Base-by-base conservation (phyloP, 1,140 invertebrate species). In the Drosophila grimshawi region DNA sequence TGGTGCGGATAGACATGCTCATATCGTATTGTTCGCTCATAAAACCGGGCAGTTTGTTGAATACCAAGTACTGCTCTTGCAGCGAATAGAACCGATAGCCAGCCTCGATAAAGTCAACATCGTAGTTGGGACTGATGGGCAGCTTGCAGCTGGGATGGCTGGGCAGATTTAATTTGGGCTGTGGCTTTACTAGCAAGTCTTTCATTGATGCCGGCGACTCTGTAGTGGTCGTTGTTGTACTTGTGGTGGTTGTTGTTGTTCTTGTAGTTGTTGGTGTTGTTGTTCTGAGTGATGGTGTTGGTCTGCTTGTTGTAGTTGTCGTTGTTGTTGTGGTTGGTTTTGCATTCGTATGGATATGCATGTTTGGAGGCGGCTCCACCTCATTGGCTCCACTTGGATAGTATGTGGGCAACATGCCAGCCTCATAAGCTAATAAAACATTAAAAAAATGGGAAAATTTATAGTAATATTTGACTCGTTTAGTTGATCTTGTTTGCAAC, bases 1-100 rank as follows among this genome's bases (percentile, higher is more conserved):
- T 94, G 0, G 98, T 98, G 77, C 96, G 96, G 91, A 99, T 95
- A 27, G 96, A 95, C 7, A 99, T 93, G 10, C 95, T 95, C 76
- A 98, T 96, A 53, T 96, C 95, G 82, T 95, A 96, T 6, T 94
- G 94, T 30, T 95, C 94, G 37, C 94, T 94, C 49, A 95, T 93
- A 51, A 94, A 94, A 1, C 70, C 75, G 3, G 95, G 94, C 7
- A 96, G 77, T 4, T 93, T 93, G 5, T 93, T 92, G 75, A 95
- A 97, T 91, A 97, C 96, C 46, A 97, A 93, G 80, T 96, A 94
- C 76, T 97, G 97, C 81, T 96, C 94, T 32, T 94, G 93, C 49
- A 94, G 93, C 1, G 95, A 95, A 66, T 96, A 96, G 71, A 92
- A 92, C 2, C 92, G 85, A 69, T 92, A 92, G 11, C 92, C 92